Evolutionary conservation across 2,888 invertebrate species (phyloP), one percentile per base, ranked within the genome.

Genomic region (Acanthosepion pharaonis): DNA sequence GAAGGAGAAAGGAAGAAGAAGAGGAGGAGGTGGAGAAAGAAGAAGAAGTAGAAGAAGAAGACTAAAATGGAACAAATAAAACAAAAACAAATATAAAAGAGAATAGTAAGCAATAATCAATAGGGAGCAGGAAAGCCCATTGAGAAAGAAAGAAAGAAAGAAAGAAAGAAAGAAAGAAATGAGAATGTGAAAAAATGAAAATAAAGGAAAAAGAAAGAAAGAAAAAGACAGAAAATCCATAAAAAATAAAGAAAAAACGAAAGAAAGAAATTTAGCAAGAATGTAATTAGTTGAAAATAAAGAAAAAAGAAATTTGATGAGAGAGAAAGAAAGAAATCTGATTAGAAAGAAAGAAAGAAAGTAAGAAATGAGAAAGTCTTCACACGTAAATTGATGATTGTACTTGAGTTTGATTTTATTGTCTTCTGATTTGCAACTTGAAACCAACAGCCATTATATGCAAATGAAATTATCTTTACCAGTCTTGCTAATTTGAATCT

Each of bases 11-110:
- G 28, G 25, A 64, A 23, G 1, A 20, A 28, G 25, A 20, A 5
- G 25, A 20, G 0, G 3, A 0, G 4, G 25, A 5, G 23, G 5
- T 25, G 6, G 5, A 23, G 0, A 2, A 59, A 25, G 2, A 59
- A 23, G 59, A 59, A 64, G 20, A 20, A 64, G 20, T 28, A 20
- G 25, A 28, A 64, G 42, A 42, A 42, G 42, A 42, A 42, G 42
- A 42, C 42, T 42, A 42, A 33, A 42, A 42, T 42, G 3, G 64
- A 64, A 64, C 8, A 20, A 64, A 64, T 25, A 28, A 28, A 64
- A 28, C 8, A 28, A 25, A 28, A 5, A 5, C 0, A 25, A 20
- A 5, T 23, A 25, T 64, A 8, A 20, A 25, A 28, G 20, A 64
- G 18, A 25, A 42, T 42, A 42, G 42, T 42, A 42, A 42, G 2